Conservation (phyloP, 2,888 invertebrate genomes). For the Pilophorus perplexus region DNA sequence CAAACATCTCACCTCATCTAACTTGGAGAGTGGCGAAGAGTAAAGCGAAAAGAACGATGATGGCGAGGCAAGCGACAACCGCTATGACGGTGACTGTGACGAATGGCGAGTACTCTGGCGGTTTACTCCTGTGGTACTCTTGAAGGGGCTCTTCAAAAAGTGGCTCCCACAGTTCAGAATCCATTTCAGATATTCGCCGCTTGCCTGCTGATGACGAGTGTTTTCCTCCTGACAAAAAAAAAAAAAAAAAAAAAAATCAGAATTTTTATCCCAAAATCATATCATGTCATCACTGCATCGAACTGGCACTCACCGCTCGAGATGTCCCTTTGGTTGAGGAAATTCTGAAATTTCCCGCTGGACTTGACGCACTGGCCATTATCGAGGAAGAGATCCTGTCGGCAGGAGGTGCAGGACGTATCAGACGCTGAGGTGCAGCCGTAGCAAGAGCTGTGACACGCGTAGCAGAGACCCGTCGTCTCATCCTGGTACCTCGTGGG, state of each 20-base stretch:
- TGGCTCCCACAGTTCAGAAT: slow-evolving; percentile 32
- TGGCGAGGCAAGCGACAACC: slow-evolving; percentile 44
- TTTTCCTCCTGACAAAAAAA: slow-evolving; percentile 20
- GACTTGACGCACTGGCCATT: slow-evolving; percentile 41
- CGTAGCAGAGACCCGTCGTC: slow-evolving; percentile 39
- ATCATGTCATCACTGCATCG: background rate
- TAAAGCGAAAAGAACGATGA: slow-evolving; percentile 44
- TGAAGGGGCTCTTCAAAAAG: slow-evolving; percentile 19
- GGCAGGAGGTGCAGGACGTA: slow-evolving; percentile 42
- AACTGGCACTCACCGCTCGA: slow-evolving; percentile 5
- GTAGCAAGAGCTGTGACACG: slow-evolving; percentile 40
- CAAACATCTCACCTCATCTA: slow-evolving; percentile 42
- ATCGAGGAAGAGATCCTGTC: slow-evolving; percentile 35
- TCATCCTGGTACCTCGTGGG: slow-evolving; percentile 42
- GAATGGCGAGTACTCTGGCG: slow-evolving; percentile 44
- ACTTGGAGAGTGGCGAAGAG: slow-evolving; percentile 45
- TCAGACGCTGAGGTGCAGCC: slow-evolving; percentile 37
- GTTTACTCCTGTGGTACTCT: slow-evolving; percentile 36
- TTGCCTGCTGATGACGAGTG: slow-evolving; percentile 43
- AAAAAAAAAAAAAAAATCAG: background rate
- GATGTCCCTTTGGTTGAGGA: slow-evolving; percentile 19
- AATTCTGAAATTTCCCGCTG: slow-evolving; percentile 12
- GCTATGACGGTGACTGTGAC: slow-evolving; percentile 45
- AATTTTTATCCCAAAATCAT: background rate
- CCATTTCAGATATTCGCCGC: slow-evolving; percentile 39